Conservation (phyloP, 2,888 invertebrate genomes). For the Neoscelio sp. region DNA sequence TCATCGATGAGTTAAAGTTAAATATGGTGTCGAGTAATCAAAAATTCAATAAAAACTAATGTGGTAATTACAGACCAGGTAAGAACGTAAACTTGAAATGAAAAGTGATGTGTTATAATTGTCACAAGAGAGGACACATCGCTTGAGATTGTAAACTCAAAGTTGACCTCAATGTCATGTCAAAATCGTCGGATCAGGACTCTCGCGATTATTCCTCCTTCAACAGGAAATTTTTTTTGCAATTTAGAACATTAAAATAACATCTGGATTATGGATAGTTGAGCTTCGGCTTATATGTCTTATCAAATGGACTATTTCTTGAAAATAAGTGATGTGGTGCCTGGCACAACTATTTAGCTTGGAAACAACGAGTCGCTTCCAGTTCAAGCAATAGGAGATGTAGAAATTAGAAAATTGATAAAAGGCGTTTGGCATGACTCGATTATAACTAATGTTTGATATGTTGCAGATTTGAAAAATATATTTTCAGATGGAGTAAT, state of each 20-base stretch:
- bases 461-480: conserved; percentile 45
- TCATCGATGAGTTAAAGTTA: conserved; percentile 35
- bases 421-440: conserved; percentile 55
- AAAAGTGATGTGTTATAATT: too few species aligned
- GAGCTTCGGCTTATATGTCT: conserved; percentile 61
- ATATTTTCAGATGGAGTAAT: conserved; percentile 49
- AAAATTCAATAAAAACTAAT: not conserved
- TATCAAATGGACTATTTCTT: conserved; percentile 45
- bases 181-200: too few species aligned
- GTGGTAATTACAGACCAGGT: too few species aligned
- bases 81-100: too few species aligned
- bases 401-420: too few species aligned
- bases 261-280: conserved; percentile 59
- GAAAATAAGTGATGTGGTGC: conserved; percentile 8
- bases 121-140: too few species aligned
- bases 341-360: conserved; percentile 20
- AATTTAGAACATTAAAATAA: conserved; percentile 18
- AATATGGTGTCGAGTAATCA: conserved; percentile 7
- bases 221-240: too few species aligned
- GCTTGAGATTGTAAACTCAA: too few species aligned
- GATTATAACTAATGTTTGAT: conserved; percentile 40
- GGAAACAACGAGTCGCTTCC: conserved; percentile 39
- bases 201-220: too few species aligned
- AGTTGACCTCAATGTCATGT: too few species aligned
- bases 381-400: too few species aligned